Evolutionary conservation across 2,888 invertebrate genomes (phyloP), one percentile per base, ranked within the genome.

Genomic region (Stenodema calcarata): DNA sequence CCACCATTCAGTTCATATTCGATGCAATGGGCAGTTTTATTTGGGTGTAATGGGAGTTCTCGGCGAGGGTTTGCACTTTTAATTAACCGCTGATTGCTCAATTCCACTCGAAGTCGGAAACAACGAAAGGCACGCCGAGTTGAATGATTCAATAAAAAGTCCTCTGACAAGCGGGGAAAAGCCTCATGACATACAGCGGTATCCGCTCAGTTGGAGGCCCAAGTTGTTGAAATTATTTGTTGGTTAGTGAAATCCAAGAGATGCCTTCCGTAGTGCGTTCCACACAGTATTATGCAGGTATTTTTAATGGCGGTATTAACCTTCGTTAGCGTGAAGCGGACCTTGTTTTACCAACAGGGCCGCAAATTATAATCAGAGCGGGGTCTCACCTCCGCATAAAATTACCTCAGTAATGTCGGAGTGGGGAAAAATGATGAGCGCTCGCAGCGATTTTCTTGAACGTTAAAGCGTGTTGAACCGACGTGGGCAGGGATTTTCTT

Each of bases 241-340:
- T 2, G 9, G 9, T 62, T 2, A 23, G 62, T 11, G 23, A 62
- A 62, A 62, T 7, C 1, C 1, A 1, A 12, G 47, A 47, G 47
- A 14, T 3, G 47, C 47, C 47, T 23, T 0, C 27, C 23, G 23
- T 9, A 7, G 54, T 54, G 18, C 54, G n/a, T 18, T 54, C 54
- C 54, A 16, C 79, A 11, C 81, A 14, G 23, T 18, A 11, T 41
- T 69, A 35, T 41, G 82, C 82, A 82, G 62, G 82, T 82, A 82
- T 82, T 82, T 82, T 82, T 82, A 82, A 82, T 82, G 82, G 62
- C 62, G 69, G 42, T 42, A 82, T 82, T 82, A 82, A 82, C 82
- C 82, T 69, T 82, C 82, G 82, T 82, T 82, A 82, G 82, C 70
- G 30, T 18, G 35, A 35, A 23, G 82, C 69, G 70, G 62, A 44